phyloP scores from a whole-genome alignment of 1,140 invertebrate genomes.

The Druon quercuslanigerum region DNA sequence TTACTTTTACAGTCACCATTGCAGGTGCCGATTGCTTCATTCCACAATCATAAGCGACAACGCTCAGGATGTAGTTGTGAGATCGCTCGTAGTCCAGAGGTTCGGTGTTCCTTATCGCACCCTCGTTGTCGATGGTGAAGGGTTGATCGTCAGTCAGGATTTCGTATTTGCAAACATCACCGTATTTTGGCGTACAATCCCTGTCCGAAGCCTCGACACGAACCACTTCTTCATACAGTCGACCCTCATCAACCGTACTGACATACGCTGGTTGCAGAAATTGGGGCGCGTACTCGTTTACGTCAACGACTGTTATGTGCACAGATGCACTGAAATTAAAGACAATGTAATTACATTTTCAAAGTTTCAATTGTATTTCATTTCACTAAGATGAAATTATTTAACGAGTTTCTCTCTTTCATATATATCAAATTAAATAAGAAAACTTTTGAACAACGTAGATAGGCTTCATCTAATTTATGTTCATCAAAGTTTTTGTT shows the following conservation, averaged over 20 bases:
- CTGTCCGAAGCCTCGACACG: slow-evolving; percentile 92
- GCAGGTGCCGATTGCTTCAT: slow-evolving; percentile 92
- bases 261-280: slow-evolving; percentile 93
- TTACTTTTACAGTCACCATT: slow-evolving; percentile 95
- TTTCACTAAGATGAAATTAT: too few species aligned
- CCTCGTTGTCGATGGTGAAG: slow-evolving; percentile 94
- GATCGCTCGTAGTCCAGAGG: slow-evolving; percentile 92
- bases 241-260: slow-evolving; percentile 92
- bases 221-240: slow-evolving; percentile 91
- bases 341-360: too few species aligned
- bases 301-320: slow-evolving; percentile 95
- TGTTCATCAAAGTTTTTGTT: too few species aligned
- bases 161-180: slow-evolving; percentile 97
- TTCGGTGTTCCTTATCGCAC: slow-evolving; percentile 93
- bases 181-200: slow-evolving; percentile 93
- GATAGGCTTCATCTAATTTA: too few species aligned
- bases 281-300: slow-evolving; percentile 94
- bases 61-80: slow-evolving; percentile 96
- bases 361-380: too few species aligned
- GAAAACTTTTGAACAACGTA: too few species aligned
- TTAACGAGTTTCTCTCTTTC: too few species aligned
- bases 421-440: too few species aligned
- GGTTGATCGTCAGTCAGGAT: slow-evolving; percentile 93
- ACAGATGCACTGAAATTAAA: slow-evolving; percentile 87
- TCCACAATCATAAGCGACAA: slow-evolving; percentile 97